phyloP scores from a whole-genome alignment of 2,797 vertebrate species.

The Pseudotriccus pelzelni region DNA sequence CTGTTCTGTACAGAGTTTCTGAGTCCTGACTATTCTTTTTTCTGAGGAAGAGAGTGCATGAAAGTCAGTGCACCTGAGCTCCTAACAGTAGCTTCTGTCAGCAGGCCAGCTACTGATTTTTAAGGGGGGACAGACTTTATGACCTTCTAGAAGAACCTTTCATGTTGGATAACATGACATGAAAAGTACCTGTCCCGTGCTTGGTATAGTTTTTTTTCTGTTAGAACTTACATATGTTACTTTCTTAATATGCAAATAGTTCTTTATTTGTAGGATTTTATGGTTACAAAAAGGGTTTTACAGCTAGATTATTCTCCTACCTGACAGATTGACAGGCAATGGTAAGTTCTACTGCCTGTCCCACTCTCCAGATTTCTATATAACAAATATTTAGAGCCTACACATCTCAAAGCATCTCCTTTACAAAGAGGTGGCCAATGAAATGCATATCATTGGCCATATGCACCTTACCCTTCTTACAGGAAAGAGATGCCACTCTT shows the following conservation, averaged over 20 bases:
- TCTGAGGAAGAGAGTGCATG: neutral
- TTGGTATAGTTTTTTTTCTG: neutral
- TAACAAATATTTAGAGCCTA: neutral
- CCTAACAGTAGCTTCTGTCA: neutral
- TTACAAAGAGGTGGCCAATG: neutral
- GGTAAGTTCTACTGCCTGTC: neutral
- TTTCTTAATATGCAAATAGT: neutral
- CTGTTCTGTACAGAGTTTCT: neutral
- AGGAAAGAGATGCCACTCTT: neutral
- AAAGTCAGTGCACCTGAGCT: neutral
- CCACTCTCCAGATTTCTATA: neutral
- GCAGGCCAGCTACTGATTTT: neutral
- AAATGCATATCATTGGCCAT: neutral
- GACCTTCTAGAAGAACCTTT: neutral
- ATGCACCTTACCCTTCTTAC: neutral
- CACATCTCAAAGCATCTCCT: neutral
- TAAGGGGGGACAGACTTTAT: neutral
- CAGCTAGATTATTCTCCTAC: neutral
- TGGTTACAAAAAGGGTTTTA: neutral
- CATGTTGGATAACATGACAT: neutral
- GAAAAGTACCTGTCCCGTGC: neutral
- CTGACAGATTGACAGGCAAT: neutral
- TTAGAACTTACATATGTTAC: neutral
- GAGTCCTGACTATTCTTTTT: neutral
- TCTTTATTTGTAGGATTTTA: neutral